These are phyloP conservation scores for Nothocercus nigrocapillus DNA, from an alignment of 2,113 vertebrate genomes.

Conservation along the genomic window DNA sequence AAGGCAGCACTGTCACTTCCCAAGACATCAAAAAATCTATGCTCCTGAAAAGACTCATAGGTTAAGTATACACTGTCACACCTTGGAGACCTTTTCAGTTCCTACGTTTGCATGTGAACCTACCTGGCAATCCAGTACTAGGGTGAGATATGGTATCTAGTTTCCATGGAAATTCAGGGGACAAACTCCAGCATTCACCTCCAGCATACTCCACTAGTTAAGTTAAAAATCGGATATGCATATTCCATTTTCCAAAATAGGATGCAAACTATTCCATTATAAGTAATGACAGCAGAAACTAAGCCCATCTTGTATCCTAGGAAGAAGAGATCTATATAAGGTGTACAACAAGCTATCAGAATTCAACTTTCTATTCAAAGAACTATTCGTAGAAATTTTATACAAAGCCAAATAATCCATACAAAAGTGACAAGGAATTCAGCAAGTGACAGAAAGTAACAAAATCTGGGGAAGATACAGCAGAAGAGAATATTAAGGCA, in stretches of 20 bases:
- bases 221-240: too few relatives aligned
- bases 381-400: not conserved
- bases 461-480: not conserved
- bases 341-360: not conserved
- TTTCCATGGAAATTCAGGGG: not conserved
- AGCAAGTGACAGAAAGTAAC: not conserved
- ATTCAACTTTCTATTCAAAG: not conserved
- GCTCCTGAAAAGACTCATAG: not conserved
- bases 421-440: not conserved
- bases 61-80: not conserved
- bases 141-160: not conserved
- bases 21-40: not conserved
- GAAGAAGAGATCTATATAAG: not conserved
- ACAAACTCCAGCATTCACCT: fast-evolving
- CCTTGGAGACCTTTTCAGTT: not conserved
- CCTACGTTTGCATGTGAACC: not conserved
- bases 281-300: not conserved
- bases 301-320: too few relatives aligned
- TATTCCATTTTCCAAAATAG: fast-evolving
- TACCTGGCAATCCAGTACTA: fast-evolving
- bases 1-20: not conserved
- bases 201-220: not conserved
- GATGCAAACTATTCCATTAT: not conserved
- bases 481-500: not conserved
- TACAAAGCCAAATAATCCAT: not conserved